Conservation (phyloP, 1,140 invertebrate genomes). For the Forficula auricularia region DNA sequence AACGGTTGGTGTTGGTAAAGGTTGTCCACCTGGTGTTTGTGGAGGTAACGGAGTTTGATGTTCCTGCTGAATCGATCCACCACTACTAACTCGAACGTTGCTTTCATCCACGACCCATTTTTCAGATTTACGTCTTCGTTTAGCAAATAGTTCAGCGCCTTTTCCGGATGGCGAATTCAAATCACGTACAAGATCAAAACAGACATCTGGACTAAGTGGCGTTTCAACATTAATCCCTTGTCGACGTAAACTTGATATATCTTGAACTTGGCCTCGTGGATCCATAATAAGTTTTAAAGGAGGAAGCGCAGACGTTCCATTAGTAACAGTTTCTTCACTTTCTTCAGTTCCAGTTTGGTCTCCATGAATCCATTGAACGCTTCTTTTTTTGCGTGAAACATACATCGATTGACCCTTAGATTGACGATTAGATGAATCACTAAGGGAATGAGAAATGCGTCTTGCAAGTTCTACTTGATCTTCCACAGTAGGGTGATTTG, state of each 20-base stretch:
- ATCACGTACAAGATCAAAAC: slow-evolving; percentile 52
- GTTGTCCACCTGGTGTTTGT: slow-evolving; percentile 17
- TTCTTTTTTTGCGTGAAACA: slow-evolving; percentile 79
- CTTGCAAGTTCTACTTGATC: slow-evolving; percentile 84
- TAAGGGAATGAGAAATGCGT: slow-evolving; percentile 78
- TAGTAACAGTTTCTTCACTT: too few relatives aligned
- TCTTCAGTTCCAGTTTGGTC: too few relatives aligned
- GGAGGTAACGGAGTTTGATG: slow-evolving; percentile 19
- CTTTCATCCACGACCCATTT: slow-evolving; percentile 72
- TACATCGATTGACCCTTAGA: slow-evolving; percentile 91
- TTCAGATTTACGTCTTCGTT: slow-evolving; percentile 65
- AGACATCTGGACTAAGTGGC: slow-evolving; percentile 44
- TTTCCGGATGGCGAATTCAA: slow-evolving; percentile 58
- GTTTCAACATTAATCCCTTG: slow-evolving; percentile 42
- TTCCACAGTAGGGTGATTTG: slow-evolving; percentile 80
- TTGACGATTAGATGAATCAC: slow-evolving; percentile 74
- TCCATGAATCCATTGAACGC: slow-evolving; percentile 77
- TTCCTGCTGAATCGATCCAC: too few relatives aligned
- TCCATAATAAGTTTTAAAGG: slow-evolving; percentile 62
- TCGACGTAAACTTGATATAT: slow-evolving; percentile 36
- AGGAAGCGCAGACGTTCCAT: slow-evolving; percentile 17
- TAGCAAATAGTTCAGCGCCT: slow-evolving; percentile 73
- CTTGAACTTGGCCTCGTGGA: slow-evolving; percentile 53
- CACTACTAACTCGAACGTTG: slow-evolving; percentile 22
- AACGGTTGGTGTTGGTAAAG: slow-evolving; percentile 24